Conservation (phyloP, 92 coral and sea anemone genomes). For the Porites cylindrica region DNA sequence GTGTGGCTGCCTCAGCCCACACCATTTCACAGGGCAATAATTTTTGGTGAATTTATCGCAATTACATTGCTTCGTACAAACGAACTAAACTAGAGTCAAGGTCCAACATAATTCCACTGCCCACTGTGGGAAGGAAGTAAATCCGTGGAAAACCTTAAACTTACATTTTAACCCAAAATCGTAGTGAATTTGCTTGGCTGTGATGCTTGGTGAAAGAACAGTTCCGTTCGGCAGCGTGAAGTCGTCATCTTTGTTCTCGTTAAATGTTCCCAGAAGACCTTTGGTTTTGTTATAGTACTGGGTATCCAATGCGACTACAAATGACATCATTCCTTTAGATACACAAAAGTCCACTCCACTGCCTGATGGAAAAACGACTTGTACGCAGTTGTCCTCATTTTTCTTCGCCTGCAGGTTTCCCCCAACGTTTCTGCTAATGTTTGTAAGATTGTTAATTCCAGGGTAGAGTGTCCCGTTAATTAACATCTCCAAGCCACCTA, state of each 20-base stretch:
- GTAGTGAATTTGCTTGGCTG: slow-evolving; percentile 62
- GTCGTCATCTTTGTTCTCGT: slow-evolving; percentile 71
- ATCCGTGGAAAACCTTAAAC: slow-evolving; percentile 19
- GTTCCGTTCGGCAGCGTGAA: slow-evolving; percentile 79
- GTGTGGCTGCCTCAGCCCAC: too few relatives aligned
- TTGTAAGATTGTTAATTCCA: slow-evolving; percentile 26
- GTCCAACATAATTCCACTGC: too few relatives aligned
- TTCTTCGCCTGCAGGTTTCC: slow-evolving; percentile 29
- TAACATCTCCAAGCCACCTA: slow-evolving; percentile 51
- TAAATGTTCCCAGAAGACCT: slow-evolving; percentile 83
- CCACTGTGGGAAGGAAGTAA: neutral
- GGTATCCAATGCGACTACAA: slow-evolving; percentile 49
- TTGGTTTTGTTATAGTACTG: slow-evolving; percentile 59
- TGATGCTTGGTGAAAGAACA: slow-evolving; percentile 49
- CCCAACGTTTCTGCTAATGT: slow-evolving; percentile 37
- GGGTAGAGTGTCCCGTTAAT: slow-evolving; percentile 42
- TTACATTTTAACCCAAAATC: slow-evolving; percentile 81
- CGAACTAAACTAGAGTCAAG: too few relatives aligned
- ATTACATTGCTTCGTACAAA: too few relatives aligned
- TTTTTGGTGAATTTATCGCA: too few relatives aligned
- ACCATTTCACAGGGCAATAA: too few relatives aligned
- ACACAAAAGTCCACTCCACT: slow-evolving; percentile 63
- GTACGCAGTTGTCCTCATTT: slow-evolving; percentile 4
- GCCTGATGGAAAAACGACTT: slow-evolving; percentile 39
- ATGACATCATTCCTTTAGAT: slow-evolving; percentile 51